Evolutionary conservation across 1,140 invertebrate genomes (phyloP).

Genomic region (Drosophila murphyi): DNA sequence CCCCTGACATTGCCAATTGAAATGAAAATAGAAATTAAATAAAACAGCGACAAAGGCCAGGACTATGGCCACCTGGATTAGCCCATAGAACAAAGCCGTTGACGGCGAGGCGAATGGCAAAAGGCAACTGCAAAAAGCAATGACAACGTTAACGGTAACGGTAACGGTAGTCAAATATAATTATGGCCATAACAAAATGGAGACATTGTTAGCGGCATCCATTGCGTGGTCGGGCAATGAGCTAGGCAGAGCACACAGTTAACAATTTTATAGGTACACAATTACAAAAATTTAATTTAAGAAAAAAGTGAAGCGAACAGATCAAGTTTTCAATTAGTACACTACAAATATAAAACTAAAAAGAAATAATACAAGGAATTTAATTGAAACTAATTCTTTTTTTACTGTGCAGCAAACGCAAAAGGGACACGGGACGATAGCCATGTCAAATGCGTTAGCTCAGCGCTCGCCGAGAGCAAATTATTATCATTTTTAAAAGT

Average conservation of each 20-base stretch:
- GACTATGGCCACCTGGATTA: conserved; percentile 76
- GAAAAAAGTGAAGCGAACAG: too few species aligned
- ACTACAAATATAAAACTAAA: too few species aligned
- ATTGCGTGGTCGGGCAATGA: conserved; percentile 47
- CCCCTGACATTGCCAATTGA: conserved; percentile 47
- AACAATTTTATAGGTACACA: background rate
- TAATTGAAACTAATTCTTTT: background rate
- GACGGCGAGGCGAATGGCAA: background rate
- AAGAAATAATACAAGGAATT: background rate
- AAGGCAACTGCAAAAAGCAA: conserved; percentile 9
- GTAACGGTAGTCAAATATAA: conserved; percentile 79
- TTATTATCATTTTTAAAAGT: conserved; percentile 78
- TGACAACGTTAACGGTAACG: conserved; percentile 51
- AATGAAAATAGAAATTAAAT: conserved; percentile 69
- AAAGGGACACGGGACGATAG: conserved; percentile 3
- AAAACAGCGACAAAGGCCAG: conserved; percentile 52
- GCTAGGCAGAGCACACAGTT: conserved; percentile 4
- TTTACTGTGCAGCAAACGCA: background rate
- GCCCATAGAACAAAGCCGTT: conserved; percentile 43
- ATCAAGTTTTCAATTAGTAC: too few species aligned
- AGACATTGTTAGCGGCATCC: conserved; percentile 58
- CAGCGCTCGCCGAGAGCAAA: conserved; percentile 51
- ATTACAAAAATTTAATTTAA: too few species aligned
- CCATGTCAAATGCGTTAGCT: conserved; percentile 10
- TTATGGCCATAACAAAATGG: conserved; percentile 75